Conservation (phyloP, 2,888 invertebrate species). For the Andrena minutula region DNA sequence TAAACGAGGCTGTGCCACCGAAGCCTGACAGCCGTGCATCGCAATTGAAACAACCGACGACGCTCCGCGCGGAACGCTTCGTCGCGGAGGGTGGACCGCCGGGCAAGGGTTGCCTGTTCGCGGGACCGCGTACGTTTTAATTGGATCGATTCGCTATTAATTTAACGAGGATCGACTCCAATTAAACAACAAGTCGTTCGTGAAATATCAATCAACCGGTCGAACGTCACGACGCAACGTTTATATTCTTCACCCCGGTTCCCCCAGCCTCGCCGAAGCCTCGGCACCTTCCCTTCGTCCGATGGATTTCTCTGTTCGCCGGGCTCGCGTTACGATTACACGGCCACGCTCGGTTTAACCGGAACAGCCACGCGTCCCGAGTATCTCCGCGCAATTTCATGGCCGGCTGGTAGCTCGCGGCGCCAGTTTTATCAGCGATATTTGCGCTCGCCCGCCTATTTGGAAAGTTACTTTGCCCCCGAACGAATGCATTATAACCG, state of each 20-base stretch:
- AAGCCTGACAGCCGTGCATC: background rate
- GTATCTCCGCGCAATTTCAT: background rate
- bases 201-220: conserved; percentile 12
- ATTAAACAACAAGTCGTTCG: background rate
- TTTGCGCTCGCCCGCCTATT: conserved; percentile 1
- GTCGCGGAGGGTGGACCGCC: background rate
- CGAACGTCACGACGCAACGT: background rate
- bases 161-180: background rate
- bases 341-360: too few species aligned
- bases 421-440: conserved; percentile 1
- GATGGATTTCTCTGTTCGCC: too few species aligned
- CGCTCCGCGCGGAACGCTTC: background rate
- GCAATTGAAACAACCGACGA: background rate
- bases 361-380: too few species aligned
- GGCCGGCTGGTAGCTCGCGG: background rate
- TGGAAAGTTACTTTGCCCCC: conserved; percentile 9
- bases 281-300: too few species aligned
- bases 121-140: background rate
- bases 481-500: conserved; percentile 11
- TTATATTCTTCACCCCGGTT: too few species aligned
- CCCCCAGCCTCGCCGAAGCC: too few species aligned
- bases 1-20: background rate
- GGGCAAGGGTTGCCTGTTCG: background rate
- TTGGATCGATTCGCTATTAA: conserved; percentile 9
- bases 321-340: too few species aligned